These are phyloP conservation scores for Eucera pruinosa DNA, from an alignment of 2,888 invertebrate species.

Conservation along the genomic window DNA sequence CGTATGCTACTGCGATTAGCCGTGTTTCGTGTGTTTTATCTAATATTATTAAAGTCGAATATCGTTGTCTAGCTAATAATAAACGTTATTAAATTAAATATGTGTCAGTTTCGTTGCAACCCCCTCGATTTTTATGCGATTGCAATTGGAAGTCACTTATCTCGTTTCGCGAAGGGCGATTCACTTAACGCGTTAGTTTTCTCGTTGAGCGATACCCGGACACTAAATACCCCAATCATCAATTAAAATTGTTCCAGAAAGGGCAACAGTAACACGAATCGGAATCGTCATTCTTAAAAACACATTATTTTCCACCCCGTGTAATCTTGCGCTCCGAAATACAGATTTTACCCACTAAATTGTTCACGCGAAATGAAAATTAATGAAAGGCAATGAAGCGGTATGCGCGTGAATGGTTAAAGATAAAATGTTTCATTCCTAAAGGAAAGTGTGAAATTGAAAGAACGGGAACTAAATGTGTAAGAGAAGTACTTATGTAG, in stretches of 20 bases:
- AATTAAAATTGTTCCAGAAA: not conserved
- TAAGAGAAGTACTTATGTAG: too few species aligned
- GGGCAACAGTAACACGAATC: not conserved
- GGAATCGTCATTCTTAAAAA: not conserved
- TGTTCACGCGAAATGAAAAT: not conserved
- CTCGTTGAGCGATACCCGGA: slow-evolving; percentile 1
- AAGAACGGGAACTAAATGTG: not conserved
- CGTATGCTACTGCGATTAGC: too few species aligned
- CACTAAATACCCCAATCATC: not conserved
- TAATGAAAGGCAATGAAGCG: not conserved
- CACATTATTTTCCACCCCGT: too few species aligned
- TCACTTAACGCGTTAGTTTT: slow-evolving; percentile 30
- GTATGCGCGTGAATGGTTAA: not conserved
- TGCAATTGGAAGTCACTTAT: slow-evolving; percentile 41
- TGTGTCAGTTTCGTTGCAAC: slow-evolving; percentile 7
- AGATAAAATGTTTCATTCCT: not conserved
- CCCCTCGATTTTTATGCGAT: slow-evolving; percentile 7
- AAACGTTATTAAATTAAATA: not conserved
- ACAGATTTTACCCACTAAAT: too few species aligned
- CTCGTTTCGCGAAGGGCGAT: slow-evolving; percentile 29
- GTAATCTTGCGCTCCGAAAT: too few species aligned
- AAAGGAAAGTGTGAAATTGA: not conserved
- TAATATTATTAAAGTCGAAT: not conserved
- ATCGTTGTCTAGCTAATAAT: too few species aligned
- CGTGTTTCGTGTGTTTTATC: too few species aligned